Conservation (phyloP, 2,113 vertebrate genomes). For the Aegotheles bennettii region DNA sequence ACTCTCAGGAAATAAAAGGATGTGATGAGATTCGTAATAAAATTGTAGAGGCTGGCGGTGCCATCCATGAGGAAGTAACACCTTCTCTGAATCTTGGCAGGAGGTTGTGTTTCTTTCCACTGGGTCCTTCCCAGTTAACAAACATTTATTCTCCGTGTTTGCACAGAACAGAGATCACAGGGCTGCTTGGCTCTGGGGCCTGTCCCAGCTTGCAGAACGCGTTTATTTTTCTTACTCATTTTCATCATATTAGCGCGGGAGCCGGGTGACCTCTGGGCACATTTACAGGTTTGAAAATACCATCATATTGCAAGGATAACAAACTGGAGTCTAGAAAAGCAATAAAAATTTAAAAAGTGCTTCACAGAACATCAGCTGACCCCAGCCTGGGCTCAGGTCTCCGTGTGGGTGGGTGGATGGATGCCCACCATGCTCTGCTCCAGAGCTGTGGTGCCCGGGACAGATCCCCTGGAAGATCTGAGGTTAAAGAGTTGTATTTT, state of each 20-base stretch:
- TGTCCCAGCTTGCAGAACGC: background rate
- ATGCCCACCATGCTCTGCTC: background rate
- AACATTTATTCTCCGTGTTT: slow-evolving; percentile 34
- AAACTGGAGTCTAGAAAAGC: background rate
- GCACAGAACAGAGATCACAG: background rate
- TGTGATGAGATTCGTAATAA: background rate
- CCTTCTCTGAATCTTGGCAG: slow-evolving; percentile 17
- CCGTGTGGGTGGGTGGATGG: background rate
- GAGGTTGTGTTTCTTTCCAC: slow-evolving; percentile 24
- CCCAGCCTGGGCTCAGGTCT: background rate
- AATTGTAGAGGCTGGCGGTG: background rate
- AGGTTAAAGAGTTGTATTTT: background rate
- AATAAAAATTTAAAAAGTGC: background rate
- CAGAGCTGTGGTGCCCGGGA: background rate
- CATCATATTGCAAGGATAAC: background rate
- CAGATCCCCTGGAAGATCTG: background rate
- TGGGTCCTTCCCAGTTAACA: slow-evolving; percentile 22
- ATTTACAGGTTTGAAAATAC: background rate
- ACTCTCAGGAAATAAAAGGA: background rate
- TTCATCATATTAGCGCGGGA: background rate
- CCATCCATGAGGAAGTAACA: slow-evolving; percentile 21
- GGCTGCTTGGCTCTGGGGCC: background rate
- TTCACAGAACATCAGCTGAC: background rate
- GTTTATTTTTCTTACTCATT: background rate
- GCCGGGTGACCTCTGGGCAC: background rate